Percentiles rank a stretch among this genome's conserved stretches.
These are phyloP conservation scores for Dryobota labecula DNA, from an alignment of 2,888 invertebrate species.

Conservation along the genomic window DNA sequence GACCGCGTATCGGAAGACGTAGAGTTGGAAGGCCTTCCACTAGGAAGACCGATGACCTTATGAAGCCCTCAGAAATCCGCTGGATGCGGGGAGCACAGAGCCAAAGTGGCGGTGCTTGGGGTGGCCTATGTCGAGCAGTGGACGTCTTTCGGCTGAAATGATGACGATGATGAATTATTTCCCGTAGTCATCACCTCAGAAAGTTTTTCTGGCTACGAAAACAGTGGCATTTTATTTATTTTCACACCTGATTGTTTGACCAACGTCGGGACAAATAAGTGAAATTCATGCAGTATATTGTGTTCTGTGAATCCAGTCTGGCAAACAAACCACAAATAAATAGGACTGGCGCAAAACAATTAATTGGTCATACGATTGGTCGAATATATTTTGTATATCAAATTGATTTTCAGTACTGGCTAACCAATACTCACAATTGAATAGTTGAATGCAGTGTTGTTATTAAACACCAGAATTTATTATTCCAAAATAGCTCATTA, in stretches of 20 bases:
- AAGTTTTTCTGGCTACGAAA: not conserved
- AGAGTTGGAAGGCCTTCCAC: too few relatives aligned
- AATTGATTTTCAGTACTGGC: slow-evolving; percentile 35
- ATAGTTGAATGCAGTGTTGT: slow-evolving; percentile 2
- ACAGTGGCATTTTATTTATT: not conserved
- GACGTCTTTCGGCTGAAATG: too few relatives aligned
- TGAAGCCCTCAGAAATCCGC: too few relatives aligned
- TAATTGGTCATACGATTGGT: slow-evolving; percentile 16
- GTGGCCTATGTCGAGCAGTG: too few relatives aligned
- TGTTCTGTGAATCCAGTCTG: slow-evolving; percentile 1
- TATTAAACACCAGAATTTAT: slow-evolving; percentile 14
- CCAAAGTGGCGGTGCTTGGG: too few relatives aligned
- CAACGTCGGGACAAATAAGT: not conserved
- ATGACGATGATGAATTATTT: too few relatives aligned
- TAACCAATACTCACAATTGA: slow-evolving; percentile 14
- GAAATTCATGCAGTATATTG: not conserved
- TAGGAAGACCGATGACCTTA: too few relatives aligned
- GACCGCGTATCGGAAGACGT: too few relatives aligned
- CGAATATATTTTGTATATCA: slow-evolving; percentile 21
- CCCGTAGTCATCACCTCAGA: not conserved
- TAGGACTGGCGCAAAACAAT: slow-evolving; percentile 12
- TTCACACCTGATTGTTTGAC: not conserved
- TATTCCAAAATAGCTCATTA: not conserved
- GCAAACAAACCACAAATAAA: slow-evolving; percentile 16
- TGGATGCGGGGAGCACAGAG: too few relatives aligned